A percentile compares a stretch with the other conserved stretches of the same genome.
Conservation (phyloP, 2,888 invertebrate species). For the Rhagophthalmus giganteus region DNA sequence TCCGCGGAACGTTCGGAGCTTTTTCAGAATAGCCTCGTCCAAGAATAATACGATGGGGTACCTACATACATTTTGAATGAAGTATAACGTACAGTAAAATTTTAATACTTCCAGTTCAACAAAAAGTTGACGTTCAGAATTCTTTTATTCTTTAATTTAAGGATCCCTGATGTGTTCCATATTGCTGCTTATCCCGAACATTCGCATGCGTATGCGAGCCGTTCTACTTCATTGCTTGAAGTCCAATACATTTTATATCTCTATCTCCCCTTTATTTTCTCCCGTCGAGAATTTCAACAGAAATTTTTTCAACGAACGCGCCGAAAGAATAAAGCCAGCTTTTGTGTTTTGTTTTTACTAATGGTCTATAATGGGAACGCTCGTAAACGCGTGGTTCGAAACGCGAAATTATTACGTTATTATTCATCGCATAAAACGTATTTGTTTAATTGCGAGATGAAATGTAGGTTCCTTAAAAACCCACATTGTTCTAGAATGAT, state of each 20-base stretch:
- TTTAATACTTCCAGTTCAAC: neutral
- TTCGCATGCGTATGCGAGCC: constrained; percentile 21
- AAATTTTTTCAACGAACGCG: constrained; percentile 11
- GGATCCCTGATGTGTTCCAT: constrained; percentile 18
- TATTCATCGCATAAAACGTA: no score
- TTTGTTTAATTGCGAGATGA: no score
- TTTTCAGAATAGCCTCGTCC: no score
- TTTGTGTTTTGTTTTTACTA: constrained; percentile 11
- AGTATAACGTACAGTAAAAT: neutral
- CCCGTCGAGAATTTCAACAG: constrained; percentile 12
- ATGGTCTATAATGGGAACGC: constrained; percentile 3
- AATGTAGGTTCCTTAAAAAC: no score
- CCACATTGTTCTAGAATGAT: no score
- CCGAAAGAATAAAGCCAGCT: constrained; percentile 8
- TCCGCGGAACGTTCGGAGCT: no score
- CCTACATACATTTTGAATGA: no score
- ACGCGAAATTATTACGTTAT: neutral
- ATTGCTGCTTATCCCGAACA: constrained; percentile 19
- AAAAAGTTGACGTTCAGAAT: neutral
- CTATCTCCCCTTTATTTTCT: constrained; percentile 15
- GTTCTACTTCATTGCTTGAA: constrained; percentile 19
- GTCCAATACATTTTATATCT: constrained; percentile 21
- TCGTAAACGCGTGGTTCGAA: neutral
- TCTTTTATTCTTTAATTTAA: constrained; percentile 9
- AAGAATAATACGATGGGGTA: no score